Percentiles rank a stretch among this genome's conserved stretches.
Conservation (phyloP, 64 coral and sea anemone species). For the Pocillopora verrucosa region DNA sequence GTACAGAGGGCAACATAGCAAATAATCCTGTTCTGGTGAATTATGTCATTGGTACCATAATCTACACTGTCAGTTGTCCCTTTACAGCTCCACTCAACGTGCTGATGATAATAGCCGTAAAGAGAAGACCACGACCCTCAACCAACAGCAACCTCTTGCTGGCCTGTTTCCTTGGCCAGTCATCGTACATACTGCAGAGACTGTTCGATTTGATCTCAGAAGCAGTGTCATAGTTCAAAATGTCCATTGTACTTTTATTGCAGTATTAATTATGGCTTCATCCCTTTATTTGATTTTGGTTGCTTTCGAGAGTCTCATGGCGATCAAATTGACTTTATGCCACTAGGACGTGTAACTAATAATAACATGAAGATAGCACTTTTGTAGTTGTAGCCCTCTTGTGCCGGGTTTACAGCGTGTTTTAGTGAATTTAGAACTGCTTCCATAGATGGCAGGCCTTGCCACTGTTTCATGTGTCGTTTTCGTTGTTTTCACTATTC, state of each 20-base stretch:
- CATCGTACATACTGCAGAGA: background rate
- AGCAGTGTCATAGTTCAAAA: too few species aligned
- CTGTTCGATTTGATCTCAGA: background rate
- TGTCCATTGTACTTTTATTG: too few species aligned
- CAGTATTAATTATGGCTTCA: too few species aligned
- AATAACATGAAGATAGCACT: background rate
- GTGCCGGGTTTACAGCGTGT: background rate
- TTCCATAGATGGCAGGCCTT: background rate
- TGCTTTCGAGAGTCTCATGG: too few species aligned
- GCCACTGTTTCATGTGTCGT: background rate
- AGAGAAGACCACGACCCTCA: too few species aligned
- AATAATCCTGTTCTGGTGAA: background rate
- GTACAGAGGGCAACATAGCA: too few species aligned
- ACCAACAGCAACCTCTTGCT: background rate
- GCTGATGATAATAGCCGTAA: too few species aligned
- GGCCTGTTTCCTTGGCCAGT: background rate
- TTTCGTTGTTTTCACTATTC: background rate
- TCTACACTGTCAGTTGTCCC: conserved; percentile 5
- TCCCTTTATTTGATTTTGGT: too few species aligned
- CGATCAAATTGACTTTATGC: too few species aligned
- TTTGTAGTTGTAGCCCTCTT: background rate
- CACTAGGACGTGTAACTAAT: background rate
- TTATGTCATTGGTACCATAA: background rate
- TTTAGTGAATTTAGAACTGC: background rate
- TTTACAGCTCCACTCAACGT: too few species aligned